Percentiles rank a stretch among this genome's conserved stretches.
Evolutionary conservation across 2,888 invertebrate genomes (phyloP).

Genomic region (Euzetes globulus): DNA sequence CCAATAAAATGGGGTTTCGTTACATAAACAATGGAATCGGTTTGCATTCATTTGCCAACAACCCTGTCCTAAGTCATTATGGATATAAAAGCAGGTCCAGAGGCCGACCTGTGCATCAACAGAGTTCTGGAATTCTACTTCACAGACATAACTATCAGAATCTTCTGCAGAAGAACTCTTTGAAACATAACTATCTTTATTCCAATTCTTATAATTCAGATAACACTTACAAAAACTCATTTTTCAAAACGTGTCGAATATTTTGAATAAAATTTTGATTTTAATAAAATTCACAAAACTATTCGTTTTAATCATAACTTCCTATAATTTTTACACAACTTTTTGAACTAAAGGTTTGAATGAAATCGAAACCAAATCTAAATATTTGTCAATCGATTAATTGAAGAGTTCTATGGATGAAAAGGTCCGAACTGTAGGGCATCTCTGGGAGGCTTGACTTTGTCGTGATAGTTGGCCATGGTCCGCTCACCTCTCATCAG

Average conservation of each 20-base stretch:
- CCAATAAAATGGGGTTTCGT: background rate
- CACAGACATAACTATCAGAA: constrained; percentile 14
- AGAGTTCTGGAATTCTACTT: background rate
- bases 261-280: constrained; percentile 6
- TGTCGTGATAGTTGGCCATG: constrained; percentile 9
- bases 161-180: background rate
- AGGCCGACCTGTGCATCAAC: background rate
- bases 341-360: background rate
- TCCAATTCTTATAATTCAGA: background rate
- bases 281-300: background rate
- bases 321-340: background rate
- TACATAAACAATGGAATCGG: constrained; percentile 7
- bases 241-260: constrained; percentile 18
- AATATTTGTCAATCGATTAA: background rate
- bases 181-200: background rate
- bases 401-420: background rate
- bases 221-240: background rate
- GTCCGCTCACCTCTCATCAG: constrained; percentile 33
- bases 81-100: constrained; percentile 8
- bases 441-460: constrained; percentile 33
- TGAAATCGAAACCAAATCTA: background rate
- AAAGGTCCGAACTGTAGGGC: constrained; percentile 29
- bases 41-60: background rate
- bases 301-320: background rate
- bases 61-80: background rate